Evolutionary conservation across 2,888 invertebrate species (phyloP), one percentile per base, ranked within the genome.

Genomic region (Helobdella robusta): DNA sequence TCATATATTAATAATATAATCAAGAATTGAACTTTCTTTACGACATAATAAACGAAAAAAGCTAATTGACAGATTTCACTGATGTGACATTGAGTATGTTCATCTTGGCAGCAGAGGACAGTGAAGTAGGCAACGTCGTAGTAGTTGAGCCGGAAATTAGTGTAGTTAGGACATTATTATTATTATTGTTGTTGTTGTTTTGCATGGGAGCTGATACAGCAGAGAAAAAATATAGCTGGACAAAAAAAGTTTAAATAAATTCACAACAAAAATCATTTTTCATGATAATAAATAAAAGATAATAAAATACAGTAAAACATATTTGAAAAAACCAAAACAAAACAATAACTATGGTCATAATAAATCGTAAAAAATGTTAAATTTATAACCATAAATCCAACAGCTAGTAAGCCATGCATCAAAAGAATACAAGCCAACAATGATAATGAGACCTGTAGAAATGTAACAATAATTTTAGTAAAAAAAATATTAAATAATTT

Each of bases 321-420:
- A 50, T 8, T 23, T 23, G 6, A 6, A 59, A 3, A 62, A 54
- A 62, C 5, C 2, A 54, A 11, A 34, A 11, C 35, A 59, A 23
- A 18, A 11, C 34, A 6, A 59, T 20, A 20, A 44, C 5, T 44
- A 35, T 20, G 5, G 8, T 64, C 2, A 8, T n/a, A 32, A 8
- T 59, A 59, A 56, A 20, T 8, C 5, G 5, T 18, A 11, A 59
- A 15, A 30, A 32, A 15, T 40, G n/a, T n/a, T n/a, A n/a, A n/a
- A n/a, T n/a, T n/a, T n/a, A n/a, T 56, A 30, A 82, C 82, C 87
- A 90, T 89, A 76, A 93, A 92, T 15, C 91, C 90, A 34, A 87
- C 84, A 1, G 91, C 91, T 34, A 94, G 78, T 23, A 89, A 77
- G 60, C 90, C 84, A 78, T 94, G 93, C 69, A 89, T 85, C 23